Evolutionary conservation across 2,888 invertebrate species (phyloP), one percentile per base, ranked within the genome.

Genomic region (Creontiades dilutus): DNA sequence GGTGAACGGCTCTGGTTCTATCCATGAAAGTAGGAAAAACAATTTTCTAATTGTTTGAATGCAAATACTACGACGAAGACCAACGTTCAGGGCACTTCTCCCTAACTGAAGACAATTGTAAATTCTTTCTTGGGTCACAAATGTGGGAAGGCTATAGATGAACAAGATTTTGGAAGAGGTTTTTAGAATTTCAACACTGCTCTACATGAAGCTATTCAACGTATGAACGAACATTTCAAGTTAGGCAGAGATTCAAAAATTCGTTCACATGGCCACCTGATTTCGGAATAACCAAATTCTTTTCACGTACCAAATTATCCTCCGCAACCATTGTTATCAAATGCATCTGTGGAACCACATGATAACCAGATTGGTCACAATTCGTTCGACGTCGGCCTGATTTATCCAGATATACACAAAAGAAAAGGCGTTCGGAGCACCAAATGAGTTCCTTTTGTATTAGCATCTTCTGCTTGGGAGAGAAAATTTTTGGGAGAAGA

Each of bases 401-500:
- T 81, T 46, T 48, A 81, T 48, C 19, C 48, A 2, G 81, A 81
- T n/a, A 81, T 48, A 13, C 81, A 48, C n/a, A 47, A 81, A 47
- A 81, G 48, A 48, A 81, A 47, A 81, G 81, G 81, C 9, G 48
- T 81, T 19, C 46, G 81, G 19, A 47, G 48, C 48, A 81, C 81
- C 81, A 81, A 81, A 81, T 48, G 81, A 81, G 13, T 81, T 14
- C 81, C 81, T 81, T 81, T 47, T 48, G 7, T 81, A 9, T n/a
- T 81, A 3, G 4, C 81, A 81, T 81, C 48, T 0, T 13, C 14
- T 81, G 48, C 81, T 13, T 81, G 46, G 81, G 5, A 81, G 48
- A 81, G 46, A 81, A 81, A 48, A 19, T 81, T 81, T 19, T 16
- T 81, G 47, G 81, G 48, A 76, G 76, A 76, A 76, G 76, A 76